Evolutionary conservation across 2,113 vertebrate species (phyloP).

Genomic region (Erythrolamprus reginae): DNA sequence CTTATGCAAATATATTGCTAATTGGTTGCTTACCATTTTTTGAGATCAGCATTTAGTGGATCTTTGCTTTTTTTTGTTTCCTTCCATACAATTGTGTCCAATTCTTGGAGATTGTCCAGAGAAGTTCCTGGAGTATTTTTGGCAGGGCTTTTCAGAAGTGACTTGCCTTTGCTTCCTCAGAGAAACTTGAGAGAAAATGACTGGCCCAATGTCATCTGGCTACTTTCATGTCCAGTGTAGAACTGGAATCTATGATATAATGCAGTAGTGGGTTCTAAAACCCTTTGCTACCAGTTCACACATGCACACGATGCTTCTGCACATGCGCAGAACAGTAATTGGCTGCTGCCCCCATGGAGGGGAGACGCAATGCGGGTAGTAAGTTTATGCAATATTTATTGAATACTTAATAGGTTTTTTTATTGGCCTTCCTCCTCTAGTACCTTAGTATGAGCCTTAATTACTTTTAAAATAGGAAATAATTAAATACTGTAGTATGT

Average conservation of each 20-base stretch:
- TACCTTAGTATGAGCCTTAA: too few relatives aligned
- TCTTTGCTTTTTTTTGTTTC: background rate
- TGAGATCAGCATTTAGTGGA: background rate
- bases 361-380: too few relatives aligned
- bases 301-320: too few relatives aligned
- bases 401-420: too few relatives aligned
- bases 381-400: too few relatives aligned
- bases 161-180: background rate
- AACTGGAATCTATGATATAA: background rate
- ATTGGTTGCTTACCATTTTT: background rate
- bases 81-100: background rate
- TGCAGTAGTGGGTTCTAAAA: too few relatives aligned
- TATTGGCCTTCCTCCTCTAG: too few relatives aligned
- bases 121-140: background rate
- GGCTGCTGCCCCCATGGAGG: too few relatives aligned
- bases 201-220: background rate
- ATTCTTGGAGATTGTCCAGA: background rate
- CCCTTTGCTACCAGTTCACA: too few relatives aligned
- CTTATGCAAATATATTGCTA: background rate
- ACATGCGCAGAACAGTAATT: too few relatives aligned
- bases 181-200: background rate
- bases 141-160: background rate
- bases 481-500: too few relatives aligned
- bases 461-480: too few relatives aligned
- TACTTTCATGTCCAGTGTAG: background rate